A percentile compares a stretch with the other conserved stretches of the same genome.
Evolutionary conservation across 2,113 vertebrate genomes (phyloP).

Genomic region (Prunella himalayana): DNA sequence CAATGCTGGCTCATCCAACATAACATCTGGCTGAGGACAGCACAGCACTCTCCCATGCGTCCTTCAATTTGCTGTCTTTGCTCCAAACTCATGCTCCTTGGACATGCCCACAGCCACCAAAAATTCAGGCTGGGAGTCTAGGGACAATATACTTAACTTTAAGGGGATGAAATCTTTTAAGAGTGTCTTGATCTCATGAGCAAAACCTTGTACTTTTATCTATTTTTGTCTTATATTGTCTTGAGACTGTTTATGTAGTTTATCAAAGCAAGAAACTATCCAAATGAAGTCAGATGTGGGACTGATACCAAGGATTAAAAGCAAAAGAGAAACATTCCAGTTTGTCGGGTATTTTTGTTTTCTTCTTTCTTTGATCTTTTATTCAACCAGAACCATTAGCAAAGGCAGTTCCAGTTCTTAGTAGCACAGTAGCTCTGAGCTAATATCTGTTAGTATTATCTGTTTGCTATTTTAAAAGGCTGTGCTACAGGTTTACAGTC

Average conservation of each 20-base stretch:
- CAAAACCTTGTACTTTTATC: neutral
- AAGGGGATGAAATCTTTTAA: neutral
- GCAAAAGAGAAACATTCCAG: neutral
- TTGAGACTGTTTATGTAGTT: neutral
- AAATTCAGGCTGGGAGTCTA: neutral
- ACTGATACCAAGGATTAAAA: neutral
- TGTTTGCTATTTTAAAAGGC: neutral
- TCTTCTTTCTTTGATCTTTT: neutral
- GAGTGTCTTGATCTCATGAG: neutral
- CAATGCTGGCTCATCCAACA: neutral
- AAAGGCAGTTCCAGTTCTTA: neutral
- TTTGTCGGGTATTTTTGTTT: neutral
- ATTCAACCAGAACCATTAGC: neutral
- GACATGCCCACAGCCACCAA: neutral
- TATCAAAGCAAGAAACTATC: neutral
- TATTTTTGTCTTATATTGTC: neutral
- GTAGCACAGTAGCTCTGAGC: neutral
- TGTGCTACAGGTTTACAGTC: neutral
- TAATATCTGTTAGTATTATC: neutral
- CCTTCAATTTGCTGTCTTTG: neutral
- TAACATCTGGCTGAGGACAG: neutral
- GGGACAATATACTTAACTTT: neutral
- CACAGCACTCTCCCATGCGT: neutral
- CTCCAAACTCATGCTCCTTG: neutral
- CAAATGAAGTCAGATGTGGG: neutral